These are phyloP conservation scores for Callipepla californica DNA, from an alignment of 2,113 vertebrate genomes.

Conservation along the genomic window DNA sequence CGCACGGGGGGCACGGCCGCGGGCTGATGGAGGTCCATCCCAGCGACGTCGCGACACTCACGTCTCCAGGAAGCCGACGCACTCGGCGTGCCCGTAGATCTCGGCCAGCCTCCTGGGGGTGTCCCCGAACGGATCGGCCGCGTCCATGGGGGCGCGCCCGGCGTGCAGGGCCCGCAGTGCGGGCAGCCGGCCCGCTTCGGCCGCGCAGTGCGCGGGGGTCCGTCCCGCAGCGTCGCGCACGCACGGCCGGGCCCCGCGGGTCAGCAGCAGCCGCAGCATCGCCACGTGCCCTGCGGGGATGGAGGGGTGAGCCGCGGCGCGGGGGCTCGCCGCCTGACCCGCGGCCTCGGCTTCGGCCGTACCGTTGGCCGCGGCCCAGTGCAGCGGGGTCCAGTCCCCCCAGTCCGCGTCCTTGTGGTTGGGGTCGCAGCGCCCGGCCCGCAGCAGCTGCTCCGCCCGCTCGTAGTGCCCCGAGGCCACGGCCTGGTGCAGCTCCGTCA, in stretches of 20 bases:
- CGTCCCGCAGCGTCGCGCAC: constrained; percentile 86
- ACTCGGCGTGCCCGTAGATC: constrained; percentile 90
- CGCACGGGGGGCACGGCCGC: too few relatives aligned
- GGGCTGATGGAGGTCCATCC: too few relatives aligned
- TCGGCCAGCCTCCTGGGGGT: constrained; percentile 85
- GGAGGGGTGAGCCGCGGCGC: background rate
- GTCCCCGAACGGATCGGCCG: constrained; percentile 85
- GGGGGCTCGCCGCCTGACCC: background rate
- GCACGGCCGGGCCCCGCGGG: constrained; percentile 83
- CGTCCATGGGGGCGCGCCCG: constrained; percentile 83
- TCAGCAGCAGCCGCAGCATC: constrained; percentile 79
- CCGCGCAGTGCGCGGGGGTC: constrained; percentile 90
- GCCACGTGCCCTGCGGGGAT: constrained; percentile 80
- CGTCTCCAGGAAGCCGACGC: constrained; percentile 86
- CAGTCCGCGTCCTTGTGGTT: constrained; percentile 90
- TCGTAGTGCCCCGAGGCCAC: constrained; percentile 82
- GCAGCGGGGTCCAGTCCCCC: constrained; percentile 88
- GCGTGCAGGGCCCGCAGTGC: constrained; percentile 85
- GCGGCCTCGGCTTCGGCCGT: background rate
- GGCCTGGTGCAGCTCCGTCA: constrained; percentile 90
- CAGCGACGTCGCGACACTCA: constrained; percentile 44
- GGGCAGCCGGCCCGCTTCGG: constrained; percentile 82
- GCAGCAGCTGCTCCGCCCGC: constrained; percentile 80
- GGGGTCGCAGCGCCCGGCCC: constrained; percentile 79
- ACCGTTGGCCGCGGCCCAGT: constrained; percentile 93